Evolutionary conservation across 1,140 invertebrate species (phyloP).

Genomic region (Orius insidiosus): DNA sequence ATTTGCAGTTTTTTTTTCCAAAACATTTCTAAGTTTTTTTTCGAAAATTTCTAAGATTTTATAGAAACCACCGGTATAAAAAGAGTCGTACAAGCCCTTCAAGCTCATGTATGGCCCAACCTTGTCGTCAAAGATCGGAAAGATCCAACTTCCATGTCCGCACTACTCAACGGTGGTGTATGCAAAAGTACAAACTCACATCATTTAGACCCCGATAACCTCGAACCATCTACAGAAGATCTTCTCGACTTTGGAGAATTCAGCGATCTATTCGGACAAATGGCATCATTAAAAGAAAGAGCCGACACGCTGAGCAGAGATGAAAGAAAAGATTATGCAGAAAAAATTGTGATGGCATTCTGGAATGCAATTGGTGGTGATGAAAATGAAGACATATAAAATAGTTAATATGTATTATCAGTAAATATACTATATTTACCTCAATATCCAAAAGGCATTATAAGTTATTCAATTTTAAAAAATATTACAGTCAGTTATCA

Average conservation of each 20-base stretch:
- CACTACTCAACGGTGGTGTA: conserved; percentile 13
- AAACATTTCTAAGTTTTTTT: no score
- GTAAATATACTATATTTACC: no score
- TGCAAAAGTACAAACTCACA: conserved; percentile 4
- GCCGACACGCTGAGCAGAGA: conserved; percentile 39
- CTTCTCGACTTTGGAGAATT: conserved; percentile 26
- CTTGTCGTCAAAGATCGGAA: conserved; percentile 38
- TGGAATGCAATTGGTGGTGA: conserved; percentile 62
- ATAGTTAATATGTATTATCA: no score
- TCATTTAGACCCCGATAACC: conserved; percentile 15
- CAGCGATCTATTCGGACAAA: conserved; percentile 36
- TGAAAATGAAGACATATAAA: conserved; percentile 40
- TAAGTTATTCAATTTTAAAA: no score
- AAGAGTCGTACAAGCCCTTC: conserved; percentile 52
- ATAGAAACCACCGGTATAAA: conserved; percentile 46
- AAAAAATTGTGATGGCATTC: conserved; percentile 59
- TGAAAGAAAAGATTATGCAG: conserved; percentile 50
- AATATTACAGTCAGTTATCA: conserved; percentile 22
- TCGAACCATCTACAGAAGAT: conserved; percentile 12
- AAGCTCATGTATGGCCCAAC: conserved; percentile 63
- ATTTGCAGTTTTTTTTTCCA: no score
- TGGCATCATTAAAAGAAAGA: conserved; percentile 48
- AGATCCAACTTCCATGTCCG: conserved; percentile 13
- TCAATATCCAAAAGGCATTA: no score
- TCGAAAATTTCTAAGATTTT: no score